Evolutionary conservation across 2,888 invertebrate genomes (phyloP).

Genomic region (Xestia xanthographa): DNA sequence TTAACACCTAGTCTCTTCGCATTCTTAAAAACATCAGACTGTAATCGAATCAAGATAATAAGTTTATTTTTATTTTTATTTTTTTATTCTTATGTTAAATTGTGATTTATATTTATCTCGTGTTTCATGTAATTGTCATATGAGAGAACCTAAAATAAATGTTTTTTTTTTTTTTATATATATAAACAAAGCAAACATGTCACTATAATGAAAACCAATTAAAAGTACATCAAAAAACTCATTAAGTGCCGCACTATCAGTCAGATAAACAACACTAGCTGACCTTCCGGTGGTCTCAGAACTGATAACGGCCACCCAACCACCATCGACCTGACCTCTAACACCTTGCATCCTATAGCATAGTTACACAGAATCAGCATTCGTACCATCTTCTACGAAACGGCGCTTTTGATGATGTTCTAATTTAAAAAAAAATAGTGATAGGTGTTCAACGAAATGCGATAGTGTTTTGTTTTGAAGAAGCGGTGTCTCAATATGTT

Average conservation of each 20-base stretch:
- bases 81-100: too few relatives aligned
- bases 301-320: conserved; percentile 70
- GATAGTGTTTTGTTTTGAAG: conserved; percentile 33
- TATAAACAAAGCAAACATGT: neutral
- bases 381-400: conserved; percentile 46
- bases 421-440: conserved; percentile 29
- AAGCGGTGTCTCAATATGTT: conserved; percentile 22
- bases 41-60: neutral
- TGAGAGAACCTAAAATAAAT: too few relatives aligned
- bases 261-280: conserved; percentile 59
- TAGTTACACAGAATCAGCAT: conserved; percentile 74
- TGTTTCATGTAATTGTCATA: too few relatives aligned
- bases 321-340: conserved; percentile 60
- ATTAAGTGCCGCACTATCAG: conserved; percentile 60
- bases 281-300: conserved; percentile 72
- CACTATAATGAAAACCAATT: conserved; percentile 31
- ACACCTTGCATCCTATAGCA: conserved; percentile 74
- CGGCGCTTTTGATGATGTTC: conserved; percentile 41
- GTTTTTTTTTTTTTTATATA: too few relatives aligned
- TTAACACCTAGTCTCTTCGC: neutral
- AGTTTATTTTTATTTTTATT: too few relatives aligned
- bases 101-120: too few relatives aligned
- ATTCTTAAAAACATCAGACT: neutral
- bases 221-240: conserved; percentile 25
- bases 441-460: conserved; percentile 50